Conservation (phyloP, 2,888 invertebrate genomes). For the Eurytoma adleriae region DNA sequence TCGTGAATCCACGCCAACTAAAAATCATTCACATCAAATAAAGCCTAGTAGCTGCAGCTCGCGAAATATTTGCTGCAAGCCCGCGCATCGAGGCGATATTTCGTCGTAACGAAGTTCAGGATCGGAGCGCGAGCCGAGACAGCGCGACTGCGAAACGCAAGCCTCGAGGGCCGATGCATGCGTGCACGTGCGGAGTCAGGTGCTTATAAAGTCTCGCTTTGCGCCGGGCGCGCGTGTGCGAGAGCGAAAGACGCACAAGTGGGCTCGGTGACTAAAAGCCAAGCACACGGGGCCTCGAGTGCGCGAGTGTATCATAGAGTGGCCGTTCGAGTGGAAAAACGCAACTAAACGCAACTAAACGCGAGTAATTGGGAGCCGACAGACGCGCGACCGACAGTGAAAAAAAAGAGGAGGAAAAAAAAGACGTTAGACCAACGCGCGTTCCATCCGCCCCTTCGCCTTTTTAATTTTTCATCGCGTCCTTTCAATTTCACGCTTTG, state of each 20-base stretch:
- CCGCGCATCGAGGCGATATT: not conserved
- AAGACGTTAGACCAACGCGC: not conserved
- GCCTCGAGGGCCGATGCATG: slow-evolving; percentile 34
- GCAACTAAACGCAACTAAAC: slow-evolving; percentile 70
- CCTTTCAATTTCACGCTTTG: no score
- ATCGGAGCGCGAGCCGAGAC: slow-evolving; percentile 6
- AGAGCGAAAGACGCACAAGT: slow-evolving; percentile 64
- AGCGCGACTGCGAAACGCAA: slow-evolving; percentile 12
- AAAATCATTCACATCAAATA: no score
- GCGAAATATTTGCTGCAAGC: no score
- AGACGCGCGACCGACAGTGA: slow-evolving; percentile 52
- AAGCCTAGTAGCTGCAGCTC: no score
- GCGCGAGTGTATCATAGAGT: slow-evolving; percentile 73
- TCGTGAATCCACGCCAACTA: no score
- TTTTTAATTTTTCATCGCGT: not conserved
- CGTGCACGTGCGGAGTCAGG: slow-evolving; percentile 59
- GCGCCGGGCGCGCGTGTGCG: slow-evolving; percentile 53
- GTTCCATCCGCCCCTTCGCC: no score
- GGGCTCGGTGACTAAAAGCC: slow-evolving; percentile 73
- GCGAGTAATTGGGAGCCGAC: slow-evolving; percentile 74
- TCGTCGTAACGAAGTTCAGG: slow-evolving; percentile 3
- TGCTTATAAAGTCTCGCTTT: slow-evolving; percentile 49
- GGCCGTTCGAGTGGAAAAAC: slow-evolving; percentile 75
- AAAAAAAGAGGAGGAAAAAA: not conserved
- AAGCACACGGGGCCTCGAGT: slow-evolving; percentile 67